These are phyloP conservation scores for Amniataba percoides DNA, from an alignment of 2,797 vertebrate species.

Conservation along the genomic window DNA sequence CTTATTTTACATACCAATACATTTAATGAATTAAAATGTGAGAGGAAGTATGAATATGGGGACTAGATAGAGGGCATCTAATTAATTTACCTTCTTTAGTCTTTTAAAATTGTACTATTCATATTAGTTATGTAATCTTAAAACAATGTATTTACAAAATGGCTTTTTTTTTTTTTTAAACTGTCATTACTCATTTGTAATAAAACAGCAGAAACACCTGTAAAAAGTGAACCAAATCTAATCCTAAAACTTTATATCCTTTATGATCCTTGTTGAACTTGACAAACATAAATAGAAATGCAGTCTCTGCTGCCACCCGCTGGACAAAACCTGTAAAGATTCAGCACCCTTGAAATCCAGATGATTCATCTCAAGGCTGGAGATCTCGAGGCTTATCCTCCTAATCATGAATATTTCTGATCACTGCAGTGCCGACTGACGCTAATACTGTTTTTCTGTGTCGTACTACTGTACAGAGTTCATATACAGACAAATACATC, in stretches of 20 bases:
- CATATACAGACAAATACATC: background rate
- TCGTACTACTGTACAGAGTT: background rate
- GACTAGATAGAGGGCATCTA: background rate
- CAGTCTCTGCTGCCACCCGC: constrained; percentile 54
- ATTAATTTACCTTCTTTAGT: background rate
- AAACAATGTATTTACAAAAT: background rate
- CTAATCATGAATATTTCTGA: background rate
- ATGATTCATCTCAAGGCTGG: constrained; percentile 13
- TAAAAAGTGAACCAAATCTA: background rate
- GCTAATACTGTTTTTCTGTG: background rate
- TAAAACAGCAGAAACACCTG: background rate
- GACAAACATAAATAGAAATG: background rate
- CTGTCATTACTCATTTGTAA: background rate
- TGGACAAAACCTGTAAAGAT: constrained; percentile 24
- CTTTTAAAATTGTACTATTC: background rate
- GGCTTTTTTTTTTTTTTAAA: background rate
- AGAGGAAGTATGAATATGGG: background rate
- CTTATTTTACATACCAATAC: background rate
- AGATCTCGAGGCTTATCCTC: background rate
- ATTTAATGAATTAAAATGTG: too few relatives aligned
- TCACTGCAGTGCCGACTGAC: background rate
- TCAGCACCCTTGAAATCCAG: background rate
- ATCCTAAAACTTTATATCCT: background rate
- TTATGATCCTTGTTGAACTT: background rate
- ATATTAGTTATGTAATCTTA: too few relatives aligned